These are phyloP conservation scores for Laspeyria flexula DNA, from an alignment of 2,888 invertebrate genomes.

Conservation along the genomic window DNA sequence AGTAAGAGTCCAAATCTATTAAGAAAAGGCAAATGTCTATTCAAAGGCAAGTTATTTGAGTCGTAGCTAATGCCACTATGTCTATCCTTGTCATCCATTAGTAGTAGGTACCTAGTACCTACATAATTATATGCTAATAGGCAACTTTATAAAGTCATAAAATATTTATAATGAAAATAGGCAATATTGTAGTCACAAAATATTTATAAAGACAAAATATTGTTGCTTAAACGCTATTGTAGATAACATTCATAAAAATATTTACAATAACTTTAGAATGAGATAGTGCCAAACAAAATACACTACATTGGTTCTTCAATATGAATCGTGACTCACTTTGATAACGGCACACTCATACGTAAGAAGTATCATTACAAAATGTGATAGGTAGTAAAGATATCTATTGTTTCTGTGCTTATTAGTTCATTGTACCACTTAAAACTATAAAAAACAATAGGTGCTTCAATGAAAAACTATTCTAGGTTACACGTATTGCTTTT, in stretches of 20 bases:
- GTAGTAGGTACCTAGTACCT: no score
- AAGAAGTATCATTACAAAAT: constrained; percentile 8
- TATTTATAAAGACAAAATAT: no score
- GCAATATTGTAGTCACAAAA: no score
- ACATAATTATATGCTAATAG: no score
- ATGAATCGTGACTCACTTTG: constrained; percentile 6
- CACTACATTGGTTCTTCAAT: not conserved
- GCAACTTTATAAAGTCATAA: no score
- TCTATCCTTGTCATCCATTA: no score
- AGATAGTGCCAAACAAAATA: not conserved
- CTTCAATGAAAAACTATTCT: constrained; percentile 5
- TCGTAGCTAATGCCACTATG: no score
- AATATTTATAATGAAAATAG: no score
- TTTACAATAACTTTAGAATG: not conserved
- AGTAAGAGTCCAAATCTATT: no score
- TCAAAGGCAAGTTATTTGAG: no score
- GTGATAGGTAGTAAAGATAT: not conserved
- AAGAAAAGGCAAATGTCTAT: no score
- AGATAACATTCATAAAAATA: not conserved
- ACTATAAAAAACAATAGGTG: constrained; percentile 7
- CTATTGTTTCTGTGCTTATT: constrained; percentile 1
- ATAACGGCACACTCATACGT: constrained; percentile 6
- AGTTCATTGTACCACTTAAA: constrained; percentile 9
- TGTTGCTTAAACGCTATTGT: not conserved
- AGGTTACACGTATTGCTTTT: constrained; percentile 6